A percentile compares a stretch with the other conserved stretches of the same genome.
Evolutionary conservation across 2,113 vertebrate genomes (phyloP).

Genomic region (Neomonachus schauinslandi): DNA sequence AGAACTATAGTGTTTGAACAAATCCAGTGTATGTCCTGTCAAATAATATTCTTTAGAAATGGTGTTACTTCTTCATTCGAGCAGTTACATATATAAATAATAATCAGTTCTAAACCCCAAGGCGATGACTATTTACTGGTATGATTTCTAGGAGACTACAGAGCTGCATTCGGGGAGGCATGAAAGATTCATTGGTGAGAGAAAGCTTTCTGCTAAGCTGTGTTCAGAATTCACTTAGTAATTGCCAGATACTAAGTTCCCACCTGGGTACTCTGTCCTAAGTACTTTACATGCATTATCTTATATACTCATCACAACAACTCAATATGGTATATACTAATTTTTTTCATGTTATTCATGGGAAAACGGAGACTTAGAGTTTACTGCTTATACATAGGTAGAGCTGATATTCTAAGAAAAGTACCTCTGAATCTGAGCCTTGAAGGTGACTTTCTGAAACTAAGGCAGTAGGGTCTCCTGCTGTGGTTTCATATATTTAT

Average conservation of each 20-base stretch:
- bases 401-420: neutral
- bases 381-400: neutral
- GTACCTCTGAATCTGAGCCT: neutral
- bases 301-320: neutral
- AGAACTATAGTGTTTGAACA: slow-evolving; percentile 36
- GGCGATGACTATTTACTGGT: neutral
- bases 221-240: neutral
- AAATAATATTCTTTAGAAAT: slow-evolving; percentile 30
- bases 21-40: slow-evolving; percentile 12
- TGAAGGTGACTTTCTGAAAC: neutral
- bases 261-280: neutral
- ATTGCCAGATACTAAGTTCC: neutral
- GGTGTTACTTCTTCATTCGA: neutral
- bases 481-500: neutral
- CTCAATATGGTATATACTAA: neutral
- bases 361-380: neutral
- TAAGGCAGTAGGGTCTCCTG: neutral
- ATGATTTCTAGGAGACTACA: neutral
- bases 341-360: neutral
- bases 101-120: neutral
- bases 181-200: neutral
- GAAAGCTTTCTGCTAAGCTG: neutral
- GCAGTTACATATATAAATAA: slow-evolving; percentile 15
- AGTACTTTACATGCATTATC: neutral
- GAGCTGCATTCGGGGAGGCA: neutral